phyloP scores from a whole-genome alignment of 2,888 invertebrate genomes.

The Ellobium chinense region DNA sequence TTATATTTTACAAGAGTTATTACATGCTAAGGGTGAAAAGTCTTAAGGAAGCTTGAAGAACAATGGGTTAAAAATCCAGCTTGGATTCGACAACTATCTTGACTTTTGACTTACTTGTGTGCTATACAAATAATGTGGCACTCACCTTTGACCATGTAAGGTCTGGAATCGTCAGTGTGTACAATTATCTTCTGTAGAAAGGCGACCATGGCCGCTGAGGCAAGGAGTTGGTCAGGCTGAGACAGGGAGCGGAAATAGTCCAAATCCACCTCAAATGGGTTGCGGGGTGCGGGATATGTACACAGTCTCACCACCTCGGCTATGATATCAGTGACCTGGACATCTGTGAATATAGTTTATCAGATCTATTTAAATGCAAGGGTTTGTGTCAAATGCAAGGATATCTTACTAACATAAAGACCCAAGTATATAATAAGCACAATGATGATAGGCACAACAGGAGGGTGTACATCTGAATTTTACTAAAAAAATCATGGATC shows the following conservation, averaged over 20 bases:
- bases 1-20: too few relatives aligned
- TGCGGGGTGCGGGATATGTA: conserved; percentile 70
- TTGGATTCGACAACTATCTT: too few relatives aligned
- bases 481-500: too few relatives aligned
- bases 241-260: conserved; percentile 63
- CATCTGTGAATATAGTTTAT: conserved; percentile 61
- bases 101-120: too few relatives aligned
- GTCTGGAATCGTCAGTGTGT: conserved; percentile 63
- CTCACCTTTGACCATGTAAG: conserved; percentile 68
- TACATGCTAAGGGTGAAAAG: too few relatives aligned
- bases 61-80: too few relatives aligned
- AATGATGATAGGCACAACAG: too few relatives aligned
- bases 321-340: conserved; percentile 67
- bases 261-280: conserved; percentile 72
- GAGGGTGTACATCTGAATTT: too few relatives aligned
- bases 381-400: too few relatives aligned
- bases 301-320: conserved; percentile 72
- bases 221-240: conserved; percentile 61
- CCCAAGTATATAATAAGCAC: too few relatives aligned
- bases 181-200: conserved; percentile 67
- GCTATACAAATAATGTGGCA: background rate
- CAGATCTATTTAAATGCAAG: too few relatives aligned
- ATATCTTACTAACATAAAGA: too few relatives aligned
- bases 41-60: background rate
- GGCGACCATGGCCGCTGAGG: conserved; percentile 67